A percentile compares a stretch with the other conserved stretches of the same genome.
Evolutionary conservation across 2,888 invertebrate genomes (phyloP).

Genomic region (Acanthopleura granulata): DNA sequence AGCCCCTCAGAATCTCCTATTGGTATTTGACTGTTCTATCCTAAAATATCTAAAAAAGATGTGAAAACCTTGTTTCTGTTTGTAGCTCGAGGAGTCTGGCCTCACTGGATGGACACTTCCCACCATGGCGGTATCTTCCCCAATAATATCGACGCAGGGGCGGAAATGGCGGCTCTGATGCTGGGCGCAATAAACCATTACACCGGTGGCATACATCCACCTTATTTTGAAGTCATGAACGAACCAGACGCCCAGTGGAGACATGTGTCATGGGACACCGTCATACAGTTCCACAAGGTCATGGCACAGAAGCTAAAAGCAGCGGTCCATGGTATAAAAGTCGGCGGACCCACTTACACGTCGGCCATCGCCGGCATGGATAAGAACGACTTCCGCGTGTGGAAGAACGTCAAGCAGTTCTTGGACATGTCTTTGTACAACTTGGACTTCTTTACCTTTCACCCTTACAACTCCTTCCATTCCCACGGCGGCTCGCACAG

Average conservation of each 20-base stretch:
- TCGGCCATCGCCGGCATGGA: background rate
- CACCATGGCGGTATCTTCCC: slow-evolving; percentile 23
- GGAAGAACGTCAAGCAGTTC: background rate
- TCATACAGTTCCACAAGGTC: slow-evolving; percentile 14
- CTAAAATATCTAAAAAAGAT: too few relatives aligned
- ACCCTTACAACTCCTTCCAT: slow-evolving; percentile 18
- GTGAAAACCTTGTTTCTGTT: background rate
- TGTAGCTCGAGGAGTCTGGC: slow-evolving; percentile 11
- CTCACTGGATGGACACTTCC: slow-evolving; percentile 23
- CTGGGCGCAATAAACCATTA: slow-evolving; percentile 14
- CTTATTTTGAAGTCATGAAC: slow-evolving; percentile 24
- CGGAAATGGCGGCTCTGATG: background rate
- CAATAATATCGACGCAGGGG: slow-evolving; percentile 11
- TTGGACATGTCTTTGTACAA: slow-evolving; percentile 20
- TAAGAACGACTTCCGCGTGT: slow-evolving; percentile 3
- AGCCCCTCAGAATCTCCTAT: too few relatives aligned
- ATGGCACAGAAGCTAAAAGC: slow-evolving; percentile 22
- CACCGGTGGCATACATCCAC: background rate
- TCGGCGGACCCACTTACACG: slow-evolving; percentile 21
- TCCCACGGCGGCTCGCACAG: slow-evolving; percentile 6
- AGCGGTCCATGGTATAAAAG: slow-evolving; percentile 15
- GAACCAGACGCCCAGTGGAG: slow-evolving; percentile 23
- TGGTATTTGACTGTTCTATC: too few relatives aligned
- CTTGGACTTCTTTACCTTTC: slow-evolving; percentile 22
- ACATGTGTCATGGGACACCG: slow-evolving; percentile 5